Conservation (phyloP, 2,888 invertebrate species). For the Lottia scabra region DNA sequence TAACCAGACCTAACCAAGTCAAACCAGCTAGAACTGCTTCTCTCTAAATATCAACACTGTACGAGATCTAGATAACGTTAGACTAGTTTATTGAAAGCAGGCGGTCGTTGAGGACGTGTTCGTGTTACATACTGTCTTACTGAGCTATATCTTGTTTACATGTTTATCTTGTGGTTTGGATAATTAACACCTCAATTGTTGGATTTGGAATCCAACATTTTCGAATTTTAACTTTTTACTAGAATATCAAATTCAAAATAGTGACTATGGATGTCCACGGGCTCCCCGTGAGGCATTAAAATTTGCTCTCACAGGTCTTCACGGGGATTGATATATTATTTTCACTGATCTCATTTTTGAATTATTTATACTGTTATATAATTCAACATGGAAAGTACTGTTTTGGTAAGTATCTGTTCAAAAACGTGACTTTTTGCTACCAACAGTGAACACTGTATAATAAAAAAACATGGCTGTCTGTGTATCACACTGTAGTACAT, state of each 20-base stretch:
- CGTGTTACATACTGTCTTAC: neutral
- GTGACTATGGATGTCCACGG: constrained; percentile 3
- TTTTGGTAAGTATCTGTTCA: no score
- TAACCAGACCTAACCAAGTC: neutral
- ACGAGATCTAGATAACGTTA: no score
- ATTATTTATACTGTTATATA: neutral
- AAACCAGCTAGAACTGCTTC: constrained; percentile 1
- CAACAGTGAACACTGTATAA: no score
- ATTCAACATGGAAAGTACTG: neutral
- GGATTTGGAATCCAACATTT: neutral
- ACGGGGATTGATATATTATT: neutral
- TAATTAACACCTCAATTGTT: neutral
- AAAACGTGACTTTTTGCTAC: no score
- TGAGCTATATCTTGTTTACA: neutral
- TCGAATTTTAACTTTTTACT: no score
- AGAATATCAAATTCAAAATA: no score
- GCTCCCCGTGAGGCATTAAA: neutral
- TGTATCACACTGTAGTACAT: no score
- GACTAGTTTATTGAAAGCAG: no score
- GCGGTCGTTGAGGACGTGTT: no score
- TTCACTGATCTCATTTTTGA: neutral
- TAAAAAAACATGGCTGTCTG: no score
- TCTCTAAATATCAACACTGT: neutral
- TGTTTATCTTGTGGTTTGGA: neutral
- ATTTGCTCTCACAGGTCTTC: neutral